Conservation (phyloP, 2,113 vertebrate genomes). For the Theristicus caerulescens region DNA sequence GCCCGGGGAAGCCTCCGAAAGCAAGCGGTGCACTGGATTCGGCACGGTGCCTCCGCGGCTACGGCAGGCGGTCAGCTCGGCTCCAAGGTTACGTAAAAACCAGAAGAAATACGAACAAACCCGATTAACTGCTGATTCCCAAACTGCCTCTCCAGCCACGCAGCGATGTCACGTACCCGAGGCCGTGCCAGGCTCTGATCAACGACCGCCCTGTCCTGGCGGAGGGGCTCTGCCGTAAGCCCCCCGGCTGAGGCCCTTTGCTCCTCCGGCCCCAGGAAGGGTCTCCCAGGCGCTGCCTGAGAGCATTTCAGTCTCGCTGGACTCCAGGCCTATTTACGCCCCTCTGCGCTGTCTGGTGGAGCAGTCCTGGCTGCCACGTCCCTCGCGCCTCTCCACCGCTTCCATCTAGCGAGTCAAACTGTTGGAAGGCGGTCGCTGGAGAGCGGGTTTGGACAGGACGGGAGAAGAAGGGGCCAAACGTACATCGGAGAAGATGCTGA, state of each 20-base stretch:
- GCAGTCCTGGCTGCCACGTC: neutral
- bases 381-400: neutral
- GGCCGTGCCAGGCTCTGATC: neutral
- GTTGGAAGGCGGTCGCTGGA: neutral
- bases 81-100: neutral
- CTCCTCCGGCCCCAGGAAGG: neutral
- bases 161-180: rapidly evolving
- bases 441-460: neutral
- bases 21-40: rapidly evolving
- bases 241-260: neutral
- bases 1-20: neutral
- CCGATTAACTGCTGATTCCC: neutral
- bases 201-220: neutral
- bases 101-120: neutral
- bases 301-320: neutral
- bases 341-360: neutral
- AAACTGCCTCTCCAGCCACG: neutral
- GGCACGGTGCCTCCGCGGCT: rapidly evolving
- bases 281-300: neutral
- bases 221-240: neutral
- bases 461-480: neutral
- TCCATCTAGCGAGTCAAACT: neutral
- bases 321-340: neutral
- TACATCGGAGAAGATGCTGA: neutral
- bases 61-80: neutral